These are phyloP conservation scores for Drosophila sp. DNA, from an alignment of 1,140 invertebrate species.

Conservation along the genomic window DNA sequence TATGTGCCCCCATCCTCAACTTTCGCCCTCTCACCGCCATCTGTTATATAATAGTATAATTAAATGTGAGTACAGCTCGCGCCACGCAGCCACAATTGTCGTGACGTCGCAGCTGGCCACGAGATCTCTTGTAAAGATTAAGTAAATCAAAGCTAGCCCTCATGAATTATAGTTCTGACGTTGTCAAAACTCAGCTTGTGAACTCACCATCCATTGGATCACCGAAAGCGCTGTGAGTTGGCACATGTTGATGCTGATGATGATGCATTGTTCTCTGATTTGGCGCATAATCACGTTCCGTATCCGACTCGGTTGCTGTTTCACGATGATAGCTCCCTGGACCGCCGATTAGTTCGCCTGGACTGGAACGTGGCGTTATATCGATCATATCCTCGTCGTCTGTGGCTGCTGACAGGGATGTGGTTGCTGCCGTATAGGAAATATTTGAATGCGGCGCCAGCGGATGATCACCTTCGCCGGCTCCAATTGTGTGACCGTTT, in stretches of 20 bases:
- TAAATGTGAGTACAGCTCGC: slow-evolving; percentile 55
- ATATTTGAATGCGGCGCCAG: slow-evolving; percentile 63
- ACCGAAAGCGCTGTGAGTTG: slow-evolving; percentile 83
- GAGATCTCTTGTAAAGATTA: slow-evolving; percentile 58
- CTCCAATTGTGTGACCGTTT: slow-evolving; percentile 75
- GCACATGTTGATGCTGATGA: slow-evolving; percentile 76
- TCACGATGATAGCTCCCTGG: slow-evolving; percentile 60
- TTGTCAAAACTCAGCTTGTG: background rate
- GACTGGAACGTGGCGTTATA: slow-evolving; percentile 85
- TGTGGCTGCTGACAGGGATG: slow-evolving; percentile 76
- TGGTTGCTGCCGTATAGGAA: slow-evolving; percentile 53
- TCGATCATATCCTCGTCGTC: slow-evolving; percentile 89
- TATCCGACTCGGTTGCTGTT: slow-evolving; percentile 75
- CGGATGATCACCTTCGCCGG: slow-evolving; percentile 67
- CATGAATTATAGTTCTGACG: background rate
- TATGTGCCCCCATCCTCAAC: background rate
- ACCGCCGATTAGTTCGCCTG: slow-evolving; percentile 64
- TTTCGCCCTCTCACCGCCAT: slow-evolving; percentile 20
- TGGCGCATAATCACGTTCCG: slow-evolving; percentile 69
- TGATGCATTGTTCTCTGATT: slow-evolving; percentile 66
- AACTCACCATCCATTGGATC: slow-evolving; percentile 81
- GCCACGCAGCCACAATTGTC: slow-evolving; percentile 44
- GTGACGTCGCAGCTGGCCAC: slow-evolving; percentile 47
- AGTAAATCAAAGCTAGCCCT: slow-evolving; percentile 31
- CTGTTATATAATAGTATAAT: slow-evolving; percentile 25